A percentile compares a stretch with the other conserved stretches of the same genome.
phyloP scores from a whole-genome alignment of 2,888 invertebrate genomes.

The Caenorhabditis zanzibari region DNA sequence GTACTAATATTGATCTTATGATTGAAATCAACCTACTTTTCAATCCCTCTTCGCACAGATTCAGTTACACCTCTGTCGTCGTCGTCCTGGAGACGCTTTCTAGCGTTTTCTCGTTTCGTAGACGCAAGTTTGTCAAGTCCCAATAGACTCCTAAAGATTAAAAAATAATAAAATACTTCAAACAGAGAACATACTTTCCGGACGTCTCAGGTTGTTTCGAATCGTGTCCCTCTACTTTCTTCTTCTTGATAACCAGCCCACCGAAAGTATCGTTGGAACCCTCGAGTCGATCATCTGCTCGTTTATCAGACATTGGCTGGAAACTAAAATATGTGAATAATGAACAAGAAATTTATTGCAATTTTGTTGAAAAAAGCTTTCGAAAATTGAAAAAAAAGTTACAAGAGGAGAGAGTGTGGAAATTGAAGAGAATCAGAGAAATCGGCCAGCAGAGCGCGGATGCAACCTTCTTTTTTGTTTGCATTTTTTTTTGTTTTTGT shows the following conservation, averaged over 20 bases:
- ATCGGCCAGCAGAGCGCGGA: conserved; percentile 20
- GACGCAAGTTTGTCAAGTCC: conserved; percentile 85
- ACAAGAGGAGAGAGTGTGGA: not conserved
- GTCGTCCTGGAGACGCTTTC: conserved; percentile 68
- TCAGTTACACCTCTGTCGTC: conserved; percentile 76
- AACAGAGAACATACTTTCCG: conserved; percentile 49
- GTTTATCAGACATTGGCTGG: conserved; percentile 45
- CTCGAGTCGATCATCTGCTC: conserved; percentile 75
- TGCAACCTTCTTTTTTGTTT: conserved; percentile 6
- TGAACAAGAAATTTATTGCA: no score
- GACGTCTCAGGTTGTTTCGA: conserved; percentile 10
- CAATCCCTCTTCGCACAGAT: conserved; percentile 75
- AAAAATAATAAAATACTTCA: not conserved
- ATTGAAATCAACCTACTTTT: conserved; percentile 57
- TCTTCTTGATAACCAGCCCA: conserved; percentile 71
- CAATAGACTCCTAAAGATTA: conserved; percentile 82
- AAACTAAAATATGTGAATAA: no score
- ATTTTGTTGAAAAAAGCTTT: not conserved
- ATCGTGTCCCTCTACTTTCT: conserved; percentile 19
- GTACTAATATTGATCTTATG: no score
- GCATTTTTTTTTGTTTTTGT: conserved; percentile 25
- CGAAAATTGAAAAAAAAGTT: conserved; percentile 9
- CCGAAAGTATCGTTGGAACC: conserved; percentile 68
- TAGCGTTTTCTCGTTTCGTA: conserved; percentile 80
- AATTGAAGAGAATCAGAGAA: conserved; percentile 25